These are phyloP conservation scores for Coturnix japonica DNA, from an alignment of 2,113 vertebrate species.

Conservation along the genomic window DNA sequence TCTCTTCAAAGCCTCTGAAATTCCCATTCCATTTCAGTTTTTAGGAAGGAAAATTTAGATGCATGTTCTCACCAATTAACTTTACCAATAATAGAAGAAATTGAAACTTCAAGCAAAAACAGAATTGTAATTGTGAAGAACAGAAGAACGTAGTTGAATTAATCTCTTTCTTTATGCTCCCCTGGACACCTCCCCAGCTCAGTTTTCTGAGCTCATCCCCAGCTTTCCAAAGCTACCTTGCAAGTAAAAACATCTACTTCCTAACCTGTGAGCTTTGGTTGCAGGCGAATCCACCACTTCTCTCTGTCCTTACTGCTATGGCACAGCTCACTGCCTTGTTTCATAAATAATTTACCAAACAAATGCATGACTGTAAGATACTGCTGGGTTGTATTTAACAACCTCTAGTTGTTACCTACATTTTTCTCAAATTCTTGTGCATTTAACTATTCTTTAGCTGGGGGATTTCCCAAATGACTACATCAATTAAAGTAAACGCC, in stretches of 20 bases:
- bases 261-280: neutral
- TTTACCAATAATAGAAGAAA: neutral
- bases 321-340: rapidly evolving
- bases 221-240: neutral
- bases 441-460: neutral
- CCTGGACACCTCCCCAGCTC: neutral
- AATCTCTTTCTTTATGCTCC: neutral
- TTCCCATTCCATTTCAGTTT: neutral
- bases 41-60: neutral
- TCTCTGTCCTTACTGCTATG: neutral
- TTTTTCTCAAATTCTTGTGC: neutral
- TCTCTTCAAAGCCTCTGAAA: neutral
- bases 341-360: neutral
- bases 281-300: neutral
- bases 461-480: neutral
- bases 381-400: neutral
- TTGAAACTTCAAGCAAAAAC: neutral
- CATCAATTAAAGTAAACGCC: neutral
- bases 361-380: neutral
- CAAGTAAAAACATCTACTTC: neutral
- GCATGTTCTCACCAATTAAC: neutral
- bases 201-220: neutral
- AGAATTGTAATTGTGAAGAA: neutral
- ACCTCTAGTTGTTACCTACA: neutral
- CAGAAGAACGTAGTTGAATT: neutral